phyloP scores from a whole-genome alignment of 2,113 vertebrate species.

The Lonchura striata region DNA sequence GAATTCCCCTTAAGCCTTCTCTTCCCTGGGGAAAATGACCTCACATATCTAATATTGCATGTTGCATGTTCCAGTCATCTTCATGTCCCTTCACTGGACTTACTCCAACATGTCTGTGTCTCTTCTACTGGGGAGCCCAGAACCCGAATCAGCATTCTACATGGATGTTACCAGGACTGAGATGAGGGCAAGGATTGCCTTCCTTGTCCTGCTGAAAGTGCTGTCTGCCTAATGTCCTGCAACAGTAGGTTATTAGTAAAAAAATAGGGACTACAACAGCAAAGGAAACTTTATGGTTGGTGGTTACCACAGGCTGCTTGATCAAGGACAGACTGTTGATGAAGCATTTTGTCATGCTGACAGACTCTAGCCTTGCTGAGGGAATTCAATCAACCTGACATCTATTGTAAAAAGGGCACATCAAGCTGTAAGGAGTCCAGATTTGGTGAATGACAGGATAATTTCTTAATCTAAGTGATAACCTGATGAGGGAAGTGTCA shows the following conservation, averaged over 20 bases:
- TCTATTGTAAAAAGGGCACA: neutral
- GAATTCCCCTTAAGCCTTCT: neutral
- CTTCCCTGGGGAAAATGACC: neutral
- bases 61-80: neutral
- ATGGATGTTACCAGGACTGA: neutral
- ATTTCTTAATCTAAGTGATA: neutral
- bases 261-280: neutral
- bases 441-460: neutral
- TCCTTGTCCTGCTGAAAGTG: neutral
- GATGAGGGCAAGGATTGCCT: neutral
- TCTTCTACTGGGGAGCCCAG: neutral
- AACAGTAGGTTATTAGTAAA: neutral
- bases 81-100: neutral
- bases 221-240: neutral
- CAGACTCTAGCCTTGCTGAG: neutral
- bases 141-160: neutral
- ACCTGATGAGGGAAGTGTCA: neutral
- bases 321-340: neutral
- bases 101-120: neutral
- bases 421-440: neutral
- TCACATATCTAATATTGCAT: neutral
- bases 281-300: neutral
- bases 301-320: neutral
- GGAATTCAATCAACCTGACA: neutral
- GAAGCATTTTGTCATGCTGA: neutral